phyloP scores from a whole-genome alignment of 2,797 vertebrate species.

The Diglossa cyanea region DNA sequence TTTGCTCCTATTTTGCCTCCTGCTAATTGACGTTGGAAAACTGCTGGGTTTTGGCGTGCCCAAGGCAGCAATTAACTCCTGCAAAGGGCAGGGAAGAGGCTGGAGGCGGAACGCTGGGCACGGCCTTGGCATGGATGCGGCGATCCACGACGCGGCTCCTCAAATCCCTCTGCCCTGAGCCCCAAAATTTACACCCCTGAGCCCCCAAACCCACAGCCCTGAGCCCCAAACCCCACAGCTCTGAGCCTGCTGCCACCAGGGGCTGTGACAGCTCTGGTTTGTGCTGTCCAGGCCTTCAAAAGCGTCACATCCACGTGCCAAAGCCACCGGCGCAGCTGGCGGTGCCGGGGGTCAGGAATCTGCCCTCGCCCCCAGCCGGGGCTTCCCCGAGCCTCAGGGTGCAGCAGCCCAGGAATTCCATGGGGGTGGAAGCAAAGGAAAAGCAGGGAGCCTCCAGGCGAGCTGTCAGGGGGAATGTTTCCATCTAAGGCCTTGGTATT shows the following conservation, averaged over 20 bases:
- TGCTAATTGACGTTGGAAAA: background rate
- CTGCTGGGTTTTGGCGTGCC: background rate
- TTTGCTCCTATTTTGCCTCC: background rate
- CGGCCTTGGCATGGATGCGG: background rate
- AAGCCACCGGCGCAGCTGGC: background rate
- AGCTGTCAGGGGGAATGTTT: slow-evolving; percentile 73
- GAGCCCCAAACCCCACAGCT: background rate
- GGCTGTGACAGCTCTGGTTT: background rate
- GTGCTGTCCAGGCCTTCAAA: accelerated
- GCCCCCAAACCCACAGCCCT: background rate
- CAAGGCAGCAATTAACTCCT: slow-evolving; percentile 9
- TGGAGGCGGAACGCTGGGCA: background rate
- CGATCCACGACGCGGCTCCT: background rate
- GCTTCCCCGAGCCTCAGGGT: background rate
- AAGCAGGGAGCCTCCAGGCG: slow-evolving; percentile 41
- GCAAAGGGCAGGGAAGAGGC: background rate
- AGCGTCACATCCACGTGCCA: accelerated
- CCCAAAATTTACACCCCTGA: background rate
- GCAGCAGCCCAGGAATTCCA: slow-evolving; percentile 15
- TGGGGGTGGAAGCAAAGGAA: background rate
- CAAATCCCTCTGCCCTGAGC: background rate
- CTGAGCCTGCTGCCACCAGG: background rate
- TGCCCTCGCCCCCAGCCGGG: background rate
- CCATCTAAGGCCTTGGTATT: slow-evolving; percentile 83
- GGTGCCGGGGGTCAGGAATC: background rate